Evolutionary conservation across 1,140 invertebrate genomes (phyloP), one percentile per base, ranked within the genome.

Genomic region (Aporrectodea caliginosa): DNA sequence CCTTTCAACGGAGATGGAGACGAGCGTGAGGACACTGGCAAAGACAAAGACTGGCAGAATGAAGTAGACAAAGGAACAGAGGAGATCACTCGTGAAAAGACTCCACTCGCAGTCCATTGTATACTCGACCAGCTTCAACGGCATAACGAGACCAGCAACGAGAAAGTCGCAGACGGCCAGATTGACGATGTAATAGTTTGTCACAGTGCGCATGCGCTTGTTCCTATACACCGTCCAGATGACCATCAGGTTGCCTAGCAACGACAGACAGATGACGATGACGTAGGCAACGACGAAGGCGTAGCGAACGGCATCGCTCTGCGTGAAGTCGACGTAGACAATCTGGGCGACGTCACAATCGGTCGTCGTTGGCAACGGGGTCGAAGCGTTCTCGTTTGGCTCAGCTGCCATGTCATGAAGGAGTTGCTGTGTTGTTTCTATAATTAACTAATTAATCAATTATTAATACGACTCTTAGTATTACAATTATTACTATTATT

Each of bases 111-210:
- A 34, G 35, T 72, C 68, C 0, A 86, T 86, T 0, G 85, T 87
- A 72, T 90, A 85, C 82, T 90, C 89, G 80, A 89, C 80, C 22
- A 90, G 82, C 83, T 90, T 90, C 0, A 89, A 82, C 0, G 90
- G 90, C 76, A 89, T 85, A 0, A 90, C 90, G 75, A 90, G 87
- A 6, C 83, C 82, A 35, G 89, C 88, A 16, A 90, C 88, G 16
- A 90, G 80, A 35, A 90, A 85, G 80, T 90, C 90, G 74, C 84
- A 84, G 14, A 86, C 80, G 0, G 89, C 89, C 35, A 90, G 80
- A 82, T 90, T 90, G 58, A 90, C 89, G 70, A 90, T 90, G 82
- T 90, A 90, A 81, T 89, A 90, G 82, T 90, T 90, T 58, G 90
- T 89, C 14, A 88, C 86, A 1, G 88, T 90, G 79, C 90, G 89